These are phyloP conservation scores for Theropithecus gelada DNA, from an alignment of 2,113 vertebrate genomes.

Conservation along the genomic window DNA sequence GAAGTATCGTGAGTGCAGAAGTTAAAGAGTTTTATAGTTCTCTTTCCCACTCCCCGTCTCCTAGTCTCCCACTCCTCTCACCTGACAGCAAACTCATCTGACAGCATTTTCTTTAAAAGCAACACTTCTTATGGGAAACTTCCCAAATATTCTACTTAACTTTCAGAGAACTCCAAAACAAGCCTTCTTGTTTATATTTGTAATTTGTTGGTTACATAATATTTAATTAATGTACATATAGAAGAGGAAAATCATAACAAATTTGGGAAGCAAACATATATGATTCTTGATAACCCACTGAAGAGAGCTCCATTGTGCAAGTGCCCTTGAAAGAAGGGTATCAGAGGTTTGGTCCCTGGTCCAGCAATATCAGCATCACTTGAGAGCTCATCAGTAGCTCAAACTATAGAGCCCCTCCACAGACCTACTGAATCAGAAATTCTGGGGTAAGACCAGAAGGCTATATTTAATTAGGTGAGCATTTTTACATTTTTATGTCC, in stretches of 20 bases:
- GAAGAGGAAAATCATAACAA: background rate
- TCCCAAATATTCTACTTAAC: background rate
- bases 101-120: background rate
- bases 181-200: background rate
- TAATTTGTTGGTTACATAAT: background rate
- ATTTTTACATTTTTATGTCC: background rate
- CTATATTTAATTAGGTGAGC: background rate
- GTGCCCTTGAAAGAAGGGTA: background rate
- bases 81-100: background rate
- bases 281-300: background rate
- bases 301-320: rapidly evolving
- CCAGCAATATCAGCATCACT: no score
- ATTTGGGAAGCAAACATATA: background rate
- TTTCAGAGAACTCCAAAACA: background rate
- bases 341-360: no score
- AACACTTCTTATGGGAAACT: background rate
- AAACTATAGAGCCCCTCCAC: background rate
- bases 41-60: background rate
- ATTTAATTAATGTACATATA: background rate
- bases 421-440: background rate
- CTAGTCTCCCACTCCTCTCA: background rate
- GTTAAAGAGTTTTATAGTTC: background rate
- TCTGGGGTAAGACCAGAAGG: background rate
- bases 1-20: background rate
- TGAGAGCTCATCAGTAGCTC: background rate